Evolutionary conservation across 2,113 vertebrate species (phyloP).

Genomic region (Rhegmatorhina hoffmannsi): DNA sequence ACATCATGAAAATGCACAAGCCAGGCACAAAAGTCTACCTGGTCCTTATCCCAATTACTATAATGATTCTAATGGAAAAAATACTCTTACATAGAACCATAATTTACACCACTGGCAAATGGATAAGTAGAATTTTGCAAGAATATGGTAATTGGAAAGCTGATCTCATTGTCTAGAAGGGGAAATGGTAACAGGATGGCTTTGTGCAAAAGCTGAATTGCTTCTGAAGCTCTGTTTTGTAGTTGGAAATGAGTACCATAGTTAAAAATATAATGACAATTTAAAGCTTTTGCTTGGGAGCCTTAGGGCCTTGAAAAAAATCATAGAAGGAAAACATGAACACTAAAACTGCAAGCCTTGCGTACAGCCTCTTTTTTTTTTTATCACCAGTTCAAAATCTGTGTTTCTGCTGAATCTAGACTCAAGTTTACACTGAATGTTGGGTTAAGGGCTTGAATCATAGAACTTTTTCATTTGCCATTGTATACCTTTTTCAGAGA

Average conservation of each 20-base stretch:
- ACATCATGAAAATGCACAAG: not conserved
- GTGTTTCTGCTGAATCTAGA: not conserved
- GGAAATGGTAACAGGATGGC: not conserved
- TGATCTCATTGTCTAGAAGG: not conserved
- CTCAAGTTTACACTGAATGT: not conserved
- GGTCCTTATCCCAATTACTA: not conserved
- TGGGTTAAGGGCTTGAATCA: not conserved
- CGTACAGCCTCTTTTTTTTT: not conserved
- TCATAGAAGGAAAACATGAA: not conserved
- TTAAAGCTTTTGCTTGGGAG: not conserved
- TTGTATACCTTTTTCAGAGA: not conserved
- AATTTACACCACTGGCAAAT: constrained; percentile 20
- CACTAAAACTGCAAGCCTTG: not conserved
- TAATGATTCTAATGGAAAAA: constrained; percentile 30
- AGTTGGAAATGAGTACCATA: not conserved
- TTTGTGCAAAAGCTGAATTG: not conserved
- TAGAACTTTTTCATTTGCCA: not conserved
- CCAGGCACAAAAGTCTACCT: not conserved
- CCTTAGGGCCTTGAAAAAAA: not conserved
- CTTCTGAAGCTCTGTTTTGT: not conserved
- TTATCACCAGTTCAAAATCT: not conserved
- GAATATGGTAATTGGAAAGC: not conserved
- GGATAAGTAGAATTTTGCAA: constrained; percentile 15
- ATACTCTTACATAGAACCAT: not conserved
- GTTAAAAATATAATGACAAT: not conserved